phyloP scores from a whole-genome alignment of 1,140 invertebrate species.

The Agraylea sexmaculata region DNA sequence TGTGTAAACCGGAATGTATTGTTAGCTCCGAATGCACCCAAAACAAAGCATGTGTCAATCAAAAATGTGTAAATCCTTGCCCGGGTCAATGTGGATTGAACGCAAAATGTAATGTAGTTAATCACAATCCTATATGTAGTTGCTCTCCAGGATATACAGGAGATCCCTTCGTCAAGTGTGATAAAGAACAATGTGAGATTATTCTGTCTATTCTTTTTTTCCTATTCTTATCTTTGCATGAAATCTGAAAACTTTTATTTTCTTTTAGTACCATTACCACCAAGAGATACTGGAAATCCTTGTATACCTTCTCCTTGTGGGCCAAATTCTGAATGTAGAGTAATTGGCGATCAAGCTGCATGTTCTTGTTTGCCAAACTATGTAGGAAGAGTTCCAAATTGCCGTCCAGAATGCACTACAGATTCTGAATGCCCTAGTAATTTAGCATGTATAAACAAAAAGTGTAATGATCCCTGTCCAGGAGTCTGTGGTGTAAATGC shows the following conservation, averaged over 20 bases:
- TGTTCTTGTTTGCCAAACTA: constrained; percentile 62
- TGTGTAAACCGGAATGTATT: constrained; percentile 71
- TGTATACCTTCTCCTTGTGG: constrained; percentile 71
- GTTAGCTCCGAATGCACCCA: constrained; percentile 72
- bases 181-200: constrained; percentile 46
- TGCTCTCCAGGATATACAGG: constrained; percentile 61
- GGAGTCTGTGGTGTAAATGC: constrained; percentile 57
- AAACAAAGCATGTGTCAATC: constrained; percentile 68
- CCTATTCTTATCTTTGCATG: too few species aligned
- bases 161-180: constrained; percentile 63
- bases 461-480: constrained; percentile 59
- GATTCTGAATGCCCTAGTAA: constrained; percentile 54
- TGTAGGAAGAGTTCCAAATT: constrained; percentile 63
- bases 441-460: constrained; percentile 54
- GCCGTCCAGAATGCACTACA: constrained; percentile 61
- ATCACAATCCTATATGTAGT: constrained; percentile 73
- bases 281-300: constrained; percentile 26
- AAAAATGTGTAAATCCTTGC: constrained; percentile 75
- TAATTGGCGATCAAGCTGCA: constrained; percentile 62
- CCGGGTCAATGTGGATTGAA: constrained; percentile 66
- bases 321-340: constrained; percentile 65
- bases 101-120: constrained; percentile 70
- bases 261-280: constrained; percentile 21
- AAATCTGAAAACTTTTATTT: constrained; percentile 5
- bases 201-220: constrained; percentile 1